These are phyloP conservation scores for Mesoclemmys tuberculata DNA, from an alignment of 2,113 vertebrate species.

Conservation along the genomic window DNA sequence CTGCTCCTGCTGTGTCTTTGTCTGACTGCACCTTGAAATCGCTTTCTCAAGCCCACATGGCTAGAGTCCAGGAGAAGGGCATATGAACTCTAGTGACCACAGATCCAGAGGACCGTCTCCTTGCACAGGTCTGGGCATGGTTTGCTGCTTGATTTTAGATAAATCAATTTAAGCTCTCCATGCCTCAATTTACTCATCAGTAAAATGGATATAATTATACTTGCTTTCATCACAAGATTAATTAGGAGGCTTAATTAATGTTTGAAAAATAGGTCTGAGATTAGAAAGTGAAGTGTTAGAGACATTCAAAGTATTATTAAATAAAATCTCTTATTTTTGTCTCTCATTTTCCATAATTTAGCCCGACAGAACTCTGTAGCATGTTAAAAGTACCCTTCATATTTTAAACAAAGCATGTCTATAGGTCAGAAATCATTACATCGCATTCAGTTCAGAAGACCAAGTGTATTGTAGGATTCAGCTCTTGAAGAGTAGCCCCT, in stretches of 20 bases:
- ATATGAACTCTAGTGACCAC: not conserved
- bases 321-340: not conserved
- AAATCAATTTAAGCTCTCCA: not conserved
- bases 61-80: not conserved
- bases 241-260: not conserved
- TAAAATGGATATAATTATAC: not conserved
- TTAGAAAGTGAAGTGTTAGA: not conserved
- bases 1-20: not conserved
- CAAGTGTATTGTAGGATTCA: not conserved
- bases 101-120: not conserved
- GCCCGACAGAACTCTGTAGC: not conserved
- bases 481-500: constrained; percentile 58
- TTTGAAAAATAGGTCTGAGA: not conserved
- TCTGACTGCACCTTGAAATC: not conserved
- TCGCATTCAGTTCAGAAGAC: not conserved
- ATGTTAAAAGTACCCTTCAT: not conserved
- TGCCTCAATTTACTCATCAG: not conserved
- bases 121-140: not conserved
- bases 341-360: not conserved
- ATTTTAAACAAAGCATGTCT: not conserved
- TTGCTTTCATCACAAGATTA: not conserved
- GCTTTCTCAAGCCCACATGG: not conserved
- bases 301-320: not conserved
- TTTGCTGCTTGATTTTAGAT: not conserved
- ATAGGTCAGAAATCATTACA: not conserved